Base-by-base conservation (phyloP, 53 echinoderm and acorn worm genomes). In the Glandiceps talaboti region DNA sequence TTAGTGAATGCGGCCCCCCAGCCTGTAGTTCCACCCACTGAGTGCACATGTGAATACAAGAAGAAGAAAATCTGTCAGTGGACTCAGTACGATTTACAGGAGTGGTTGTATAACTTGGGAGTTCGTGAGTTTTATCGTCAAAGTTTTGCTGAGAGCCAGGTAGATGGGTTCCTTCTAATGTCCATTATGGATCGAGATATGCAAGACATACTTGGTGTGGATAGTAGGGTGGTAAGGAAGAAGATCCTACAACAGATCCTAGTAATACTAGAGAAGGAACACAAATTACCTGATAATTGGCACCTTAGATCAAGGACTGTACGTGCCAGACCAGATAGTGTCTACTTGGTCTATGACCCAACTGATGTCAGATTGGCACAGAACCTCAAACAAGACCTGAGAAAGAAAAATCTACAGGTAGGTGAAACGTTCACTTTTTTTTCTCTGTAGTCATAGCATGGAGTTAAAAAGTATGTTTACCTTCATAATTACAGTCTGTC, bases 121-220 rank as follows among this genome's bases (percentile, higher is more conserved):
- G 85, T 95, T 33, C 84, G 90, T 75, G 96, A 95, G 74, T 95
- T 95, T 83, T 97, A 93, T 84, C 84, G 93, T 31, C 93, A 97
- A 85, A 83, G 89, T 33, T 93, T 97, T 74, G 87, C 88, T 0
- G 93, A 93, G 79, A 79, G 83, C 78, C 85, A 81, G 74, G 89
- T 97, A 30, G 97, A 97, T 80, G 97, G 97, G 0, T 93, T 97
- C 74, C 84, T 97, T 27, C 80, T 97, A 29, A 93, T 93, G 93
- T 91, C 97, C 0, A 75, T 93, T 28, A 89, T 93, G 89, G 97
- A 93, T 31, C 83, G 84, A 31, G 97, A 97, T 79, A 85, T 97
- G 83, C 76, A 83, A 31, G 91, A 91, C 0, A 73, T 79, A 33
- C 85, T 97, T 20, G 91, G 91, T 33, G 79, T 97, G 0, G 97